Conservation (phyloP, 2,113 vertebrate genomes). For the Engraulis encrasicolus region DNA sequence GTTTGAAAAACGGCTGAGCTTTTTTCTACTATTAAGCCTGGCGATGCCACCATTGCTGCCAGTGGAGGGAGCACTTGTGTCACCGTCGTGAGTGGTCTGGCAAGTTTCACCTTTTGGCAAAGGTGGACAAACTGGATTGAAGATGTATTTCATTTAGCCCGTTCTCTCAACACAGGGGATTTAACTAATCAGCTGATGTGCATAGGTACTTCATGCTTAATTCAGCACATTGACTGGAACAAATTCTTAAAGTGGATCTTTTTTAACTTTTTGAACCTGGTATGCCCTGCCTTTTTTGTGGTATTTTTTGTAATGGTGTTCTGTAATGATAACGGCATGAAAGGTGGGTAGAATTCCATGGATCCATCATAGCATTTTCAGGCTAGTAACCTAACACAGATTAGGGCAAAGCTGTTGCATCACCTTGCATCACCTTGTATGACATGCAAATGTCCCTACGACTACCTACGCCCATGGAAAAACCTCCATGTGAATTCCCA, state of each 20-base stretch:
- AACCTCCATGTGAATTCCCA: not conserved
- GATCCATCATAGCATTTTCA: not conserved
- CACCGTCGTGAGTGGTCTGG: not conserved
- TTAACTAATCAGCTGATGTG: too few species aligned
- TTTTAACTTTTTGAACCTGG: too few species aligned
- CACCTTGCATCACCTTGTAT: not conserved
- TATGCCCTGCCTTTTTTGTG: not conserved
- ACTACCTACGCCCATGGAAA: not conserved
- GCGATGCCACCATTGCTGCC: not conserved
- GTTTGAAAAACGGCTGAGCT: too few species aligned
- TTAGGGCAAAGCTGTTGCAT: not conserved
- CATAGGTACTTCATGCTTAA: too few species aligned
- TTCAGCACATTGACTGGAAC: too few species aligned
- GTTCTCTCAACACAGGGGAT: too few species aligned
- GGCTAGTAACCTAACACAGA: not conserved
- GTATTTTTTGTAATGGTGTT: not conserved
- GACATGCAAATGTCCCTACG: too few species aligned
- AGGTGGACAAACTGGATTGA: too few species aligned
- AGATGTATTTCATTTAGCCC: too few species aligned
- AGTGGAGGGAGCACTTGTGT: slow-evolving; percentile 10
- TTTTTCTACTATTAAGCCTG: too few species aligned
- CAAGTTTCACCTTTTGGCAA: not conserved
- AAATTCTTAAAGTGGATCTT: too few species aligned
- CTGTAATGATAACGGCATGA: not conserved
- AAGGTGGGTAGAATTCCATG: not conserved